Conservation (phyloP, 2,113 vertebrate genomes). For the Nycticorax nycticorax region DNA sequence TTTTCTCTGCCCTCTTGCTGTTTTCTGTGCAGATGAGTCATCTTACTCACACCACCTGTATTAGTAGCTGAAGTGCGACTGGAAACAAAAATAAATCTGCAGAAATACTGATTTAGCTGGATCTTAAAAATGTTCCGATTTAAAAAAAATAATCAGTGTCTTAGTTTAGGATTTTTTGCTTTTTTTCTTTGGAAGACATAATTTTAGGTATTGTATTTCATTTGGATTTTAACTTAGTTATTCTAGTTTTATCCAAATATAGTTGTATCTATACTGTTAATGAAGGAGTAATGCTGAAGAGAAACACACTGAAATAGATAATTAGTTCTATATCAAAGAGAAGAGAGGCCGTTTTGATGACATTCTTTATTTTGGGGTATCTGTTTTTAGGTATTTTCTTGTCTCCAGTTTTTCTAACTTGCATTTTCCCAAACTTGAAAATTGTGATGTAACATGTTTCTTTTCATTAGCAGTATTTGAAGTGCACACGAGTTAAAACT, state of each 20-base stretch:
- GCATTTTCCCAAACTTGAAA: not conserved
- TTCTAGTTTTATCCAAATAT: not conserved
- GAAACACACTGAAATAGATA: not conserved
- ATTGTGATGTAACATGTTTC: not conserved
- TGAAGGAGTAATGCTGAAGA: not conserved
- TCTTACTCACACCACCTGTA: not conserved
- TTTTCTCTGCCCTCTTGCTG: not conserved
- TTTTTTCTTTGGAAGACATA: not conserved
- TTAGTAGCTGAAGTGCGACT: not conserved
- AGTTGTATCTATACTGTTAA: not conserved
- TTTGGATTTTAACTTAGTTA: not conserved
- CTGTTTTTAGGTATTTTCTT: not conserved
- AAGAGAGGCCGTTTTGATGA: not conserved
- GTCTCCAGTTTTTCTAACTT: not conserved
- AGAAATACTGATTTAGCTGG: not conserved
- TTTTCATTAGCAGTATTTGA: not conserved
- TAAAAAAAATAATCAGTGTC: not conserved
- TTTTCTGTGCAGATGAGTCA: not conserved
- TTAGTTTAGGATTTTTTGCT: not conserved
- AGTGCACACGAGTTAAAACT: not conserved
- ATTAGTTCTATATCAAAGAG: not conserved
- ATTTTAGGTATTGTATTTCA: not conserved
- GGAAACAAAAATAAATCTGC: not conserved
- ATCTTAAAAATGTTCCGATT: not conserved
- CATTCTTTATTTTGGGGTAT: not conserved